phyloP scores from a whole-genome alignment of 1,140 invertebrate species.

The Drosophila kikkawai region DNA sequence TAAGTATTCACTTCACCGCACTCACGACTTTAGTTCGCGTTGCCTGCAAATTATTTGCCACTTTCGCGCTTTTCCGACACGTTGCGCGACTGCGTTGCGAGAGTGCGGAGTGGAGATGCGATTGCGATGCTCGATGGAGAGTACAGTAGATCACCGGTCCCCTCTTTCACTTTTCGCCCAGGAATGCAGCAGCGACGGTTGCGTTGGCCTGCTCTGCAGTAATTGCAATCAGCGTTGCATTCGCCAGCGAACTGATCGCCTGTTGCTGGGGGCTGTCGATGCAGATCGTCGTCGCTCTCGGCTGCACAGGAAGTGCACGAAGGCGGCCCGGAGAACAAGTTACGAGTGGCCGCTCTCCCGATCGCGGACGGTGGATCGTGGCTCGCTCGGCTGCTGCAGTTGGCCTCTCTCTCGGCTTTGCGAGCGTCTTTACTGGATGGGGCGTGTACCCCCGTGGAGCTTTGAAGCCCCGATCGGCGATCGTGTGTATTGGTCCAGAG shows the following conservation, averaged over 20 bases:
- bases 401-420: constrained; percentile 7
- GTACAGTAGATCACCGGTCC: constrained; percentile 67
- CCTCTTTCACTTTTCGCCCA: constrained; percentile 64
- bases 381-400: constrained; percentile 55
- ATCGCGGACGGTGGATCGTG: constrained; percentile 8
- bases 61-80: constrained; percentile 63
- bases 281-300: constrained; percentile 36
- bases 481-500: constrained; percentile 41
- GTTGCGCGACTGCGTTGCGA: constrained; percentile 48
- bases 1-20: constrained; percentile 37
- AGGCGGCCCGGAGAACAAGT: constrained; percentile 72
- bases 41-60: constrained; percentile 43
- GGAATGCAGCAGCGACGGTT: constrained; percentile 58
- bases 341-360: constrained; percentile 57
- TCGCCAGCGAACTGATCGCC: constrained; percentile 75
- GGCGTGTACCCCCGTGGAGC: constrained; percentile 66
- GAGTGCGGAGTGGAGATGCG: constrained; percentile 24
- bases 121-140: constrained; percentile 45
- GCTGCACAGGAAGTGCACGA: constrained; percentile 78
- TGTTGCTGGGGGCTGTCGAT: constrained; percentile 60
- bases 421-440: constrained; percentile 23
- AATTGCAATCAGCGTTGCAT: constrained; percentile 81
- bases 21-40: constrained; percentile 39
- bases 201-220: constrained; percentile 46
- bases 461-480: constrained; percentile 43